Evolutionary conservation across 2,113 vertebrate species (phyloP).

Genomic region (Atrichornis clamosus): DNA sequence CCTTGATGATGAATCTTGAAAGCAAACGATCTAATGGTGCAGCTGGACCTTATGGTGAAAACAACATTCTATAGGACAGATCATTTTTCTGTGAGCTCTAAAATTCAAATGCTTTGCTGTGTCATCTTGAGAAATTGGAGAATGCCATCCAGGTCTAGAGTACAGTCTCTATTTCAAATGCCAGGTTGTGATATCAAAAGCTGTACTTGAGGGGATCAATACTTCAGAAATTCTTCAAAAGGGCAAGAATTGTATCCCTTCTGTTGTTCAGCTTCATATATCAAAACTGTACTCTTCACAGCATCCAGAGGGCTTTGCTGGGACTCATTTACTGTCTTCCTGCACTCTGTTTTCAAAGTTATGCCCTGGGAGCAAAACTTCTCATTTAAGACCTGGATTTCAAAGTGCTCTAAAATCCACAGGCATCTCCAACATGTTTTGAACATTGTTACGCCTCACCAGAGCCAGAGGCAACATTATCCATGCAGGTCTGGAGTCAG

Average conservation of each 20-base stretch:
- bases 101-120: neutral
- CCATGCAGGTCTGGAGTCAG: neutral
- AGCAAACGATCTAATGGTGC: neutral
- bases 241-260: neutral
- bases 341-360: conserved; percentile 44
- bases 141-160: neutral
- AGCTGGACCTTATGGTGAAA: neutral
- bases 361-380: conserved; percentile 55
- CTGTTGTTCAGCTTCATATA: neutral
- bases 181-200: neutral
- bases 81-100: neutral
- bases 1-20: neutral
- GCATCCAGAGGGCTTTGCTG: conserved; percentile 16
- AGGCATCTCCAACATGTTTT: conserved; percentile 40
- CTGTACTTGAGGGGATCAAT: neutral
- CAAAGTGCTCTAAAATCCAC: conserved; percentile 55
- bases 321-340: conserved; percentile 42
- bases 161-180: neutral
- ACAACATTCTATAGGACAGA: neutral
- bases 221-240: conserved; percentile 4
- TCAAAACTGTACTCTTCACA: neutral
- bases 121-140: neutral
- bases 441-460: conserved; percentile 20
- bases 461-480: conserved; percentile 25
- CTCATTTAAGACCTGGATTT: conserved; percentile 43